A percentile compares a stretch with the other conserved stretches of the same genome.
Evolutionary conservation across 1,140 invertebrate genomes (phyloP).

Genomic region (Drosophila rhopaloa): DNA sequence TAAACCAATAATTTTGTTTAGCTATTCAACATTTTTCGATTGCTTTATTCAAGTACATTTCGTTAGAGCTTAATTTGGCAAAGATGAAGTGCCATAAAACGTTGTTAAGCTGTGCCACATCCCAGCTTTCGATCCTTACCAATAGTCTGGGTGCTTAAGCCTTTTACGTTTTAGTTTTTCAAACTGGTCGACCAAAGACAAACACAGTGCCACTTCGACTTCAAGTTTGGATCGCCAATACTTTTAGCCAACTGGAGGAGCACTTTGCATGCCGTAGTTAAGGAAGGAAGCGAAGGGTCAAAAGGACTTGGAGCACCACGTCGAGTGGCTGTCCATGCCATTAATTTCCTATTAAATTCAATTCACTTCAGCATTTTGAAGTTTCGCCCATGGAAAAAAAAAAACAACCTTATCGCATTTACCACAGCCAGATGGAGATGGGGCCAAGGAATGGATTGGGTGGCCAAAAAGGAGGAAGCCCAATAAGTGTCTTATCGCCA

Average conservation of each 20-base stretch:
- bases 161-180: neutral
- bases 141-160: constrained; percentile 3
- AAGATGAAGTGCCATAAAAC: neutral
- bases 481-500: constrained; percentile 60
- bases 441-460: constrained; percentile 23
- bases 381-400: constrained; percentile 18
- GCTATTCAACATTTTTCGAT: too few relatives aligned
- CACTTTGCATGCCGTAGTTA: constrained; percentile 32
- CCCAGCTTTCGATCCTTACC: neutral
- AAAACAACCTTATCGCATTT: constrained; percentile 37
- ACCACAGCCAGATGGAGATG: constrained; percentile 28
- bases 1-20: too few relatives aligned
- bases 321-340: constrained; percentile 24
- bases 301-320: constrained; percentile 1
- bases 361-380: constrained; percentile 40
- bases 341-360: constrained; percentile 49
- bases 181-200: constrained; percentile 20
- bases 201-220: neutral
- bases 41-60: too few relatives aligned
- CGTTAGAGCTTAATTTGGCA: neutral
- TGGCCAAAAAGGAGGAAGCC: constrained; percentile 17
- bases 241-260: constrained; percentile 21
- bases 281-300: neutral
- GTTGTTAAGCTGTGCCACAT: too few relatives aligned
- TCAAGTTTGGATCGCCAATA: neutral